These are phyloP conservation scores for Cylas formicarius DNA, from an alignment of 1,140 invertebrate genomes.

Conservation along the genomic window DNA sequence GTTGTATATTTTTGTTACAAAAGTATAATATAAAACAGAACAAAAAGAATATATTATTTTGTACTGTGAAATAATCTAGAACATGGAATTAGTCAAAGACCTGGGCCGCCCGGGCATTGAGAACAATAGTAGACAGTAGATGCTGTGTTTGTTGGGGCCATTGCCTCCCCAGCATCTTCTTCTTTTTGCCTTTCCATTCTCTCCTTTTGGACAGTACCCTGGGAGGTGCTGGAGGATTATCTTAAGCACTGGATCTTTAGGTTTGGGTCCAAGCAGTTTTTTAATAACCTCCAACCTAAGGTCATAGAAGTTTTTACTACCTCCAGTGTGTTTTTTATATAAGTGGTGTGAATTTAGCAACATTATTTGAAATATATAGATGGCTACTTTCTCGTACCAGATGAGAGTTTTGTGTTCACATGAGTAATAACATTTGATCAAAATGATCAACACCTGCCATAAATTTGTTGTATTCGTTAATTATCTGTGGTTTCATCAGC, in stretches of 20 bases:
- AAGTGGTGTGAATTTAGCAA: slow-evolving; percentile 13
- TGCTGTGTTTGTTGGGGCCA: background rate
- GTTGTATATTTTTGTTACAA: no score
- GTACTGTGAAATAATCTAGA: background rate
- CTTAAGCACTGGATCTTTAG: background rate
- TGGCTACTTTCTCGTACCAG: slow-evolving; percentile 22
- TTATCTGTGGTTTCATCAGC: slow-evolving; percentile 9
- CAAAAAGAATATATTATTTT: background rate
- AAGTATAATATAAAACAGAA: no score
- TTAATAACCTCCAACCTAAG: background rate
- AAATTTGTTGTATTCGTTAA: slow-evolving; percentile 19
- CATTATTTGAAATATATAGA: slow-evolving; percentile 20
- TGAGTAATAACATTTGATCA: no score
- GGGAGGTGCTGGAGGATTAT: background rate
- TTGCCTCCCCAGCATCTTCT: background rate
- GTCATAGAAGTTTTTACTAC: no score
- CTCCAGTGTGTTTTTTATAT: slow-evolving; percentile 4
- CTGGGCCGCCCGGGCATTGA: background rate
- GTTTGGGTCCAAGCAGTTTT: background rate
- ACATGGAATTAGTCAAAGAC: background rate
- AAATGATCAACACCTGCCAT: slow-evolving; percentile 15
- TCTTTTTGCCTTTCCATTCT: background rate
- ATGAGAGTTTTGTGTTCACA: slow-evolving; percentile 19
- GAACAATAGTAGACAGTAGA: background rate
- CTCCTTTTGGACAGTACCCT: background rate